phyloP scores from a whole-genome alignment of 2,797 vertebrate species.

The Dermochelys coriacea region DNA sequence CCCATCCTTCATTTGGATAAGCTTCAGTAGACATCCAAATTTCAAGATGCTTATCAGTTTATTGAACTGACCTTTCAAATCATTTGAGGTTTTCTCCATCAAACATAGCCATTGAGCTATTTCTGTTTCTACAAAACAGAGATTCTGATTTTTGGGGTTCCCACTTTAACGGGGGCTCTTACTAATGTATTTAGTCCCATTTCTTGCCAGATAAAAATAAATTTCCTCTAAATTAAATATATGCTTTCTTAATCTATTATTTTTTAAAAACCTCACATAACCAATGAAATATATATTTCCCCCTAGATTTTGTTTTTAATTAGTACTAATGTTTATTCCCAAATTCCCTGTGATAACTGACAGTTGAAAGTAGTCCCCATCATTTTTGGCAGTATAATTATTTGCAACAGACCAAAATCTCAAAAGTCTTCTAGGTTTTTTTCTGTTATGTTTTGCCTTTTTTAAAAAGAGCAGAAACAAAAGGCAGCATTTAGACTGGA shows the following conservation, averaged over 20 bases:
- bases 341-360: background rate
- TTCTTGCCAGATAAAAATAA: background rate
- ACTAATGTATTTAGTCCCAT: background rate
- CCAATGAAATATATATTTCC: background rate
- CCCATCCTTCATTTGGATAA: background rate
- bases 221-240: background rate
- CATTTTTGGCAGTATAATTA: background rate
- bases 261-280: background rate
- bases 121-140: background rate
- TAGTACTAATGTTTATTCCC: background rate
- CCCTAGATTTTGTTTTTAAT: background rate
- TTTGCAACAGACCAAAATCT: background rate
- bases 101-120: background rate
- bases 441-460: background rate
- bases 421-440: background rate
- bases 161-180: background rate
- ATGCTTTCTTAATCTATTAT: background rate
- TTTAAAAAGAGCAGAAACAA: conserved; percentile 13
- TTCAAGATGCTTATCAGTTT: background rate
- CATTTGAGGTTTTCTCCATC: background rate
- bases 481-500: background rate
- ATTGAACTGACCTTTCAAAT: background rate
- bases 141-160: background rate
- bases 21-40: background rate
- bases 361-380: background rate